A percentile compares a stretch with the other conserved stretches of the same genome.
These are phyloP conservation scores for Eospalax fontanierii DNA, from an alignment of 2,797 vertebrate species.

Conservation along the genomic window DNA sequence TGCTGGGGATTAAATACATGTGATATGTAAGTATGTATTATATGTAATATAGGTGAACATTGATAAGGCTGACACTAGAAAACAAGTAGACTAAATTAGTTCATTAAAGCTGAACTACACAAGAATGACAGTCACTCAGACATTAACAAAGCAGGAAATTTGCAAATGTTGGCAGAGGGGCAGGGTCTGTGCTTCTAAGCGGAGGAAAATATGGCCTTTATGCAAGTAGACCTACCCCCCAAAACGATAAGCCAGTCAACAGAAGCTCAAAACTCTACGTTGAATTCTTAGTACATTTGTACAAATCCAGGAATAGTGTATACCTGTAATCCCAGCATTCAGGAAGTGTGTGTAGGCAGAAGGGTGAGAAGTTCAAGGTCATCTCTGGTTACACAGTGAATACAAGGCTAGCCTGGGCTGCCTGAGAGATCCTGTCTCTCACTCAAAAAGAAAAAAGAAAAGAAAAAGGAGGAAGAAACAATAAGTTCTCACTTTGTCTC, in stretches of 20 bases:
- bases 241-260: too few species aligned
- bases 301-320: background rate
- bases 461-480: background rate
- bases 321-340: background rate
- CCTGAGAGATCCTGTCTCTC: background rate
- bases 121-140: background rate
- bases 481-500: background rate
- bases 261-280: background rate
- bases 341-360: background rate
- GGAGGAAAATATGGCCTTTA: background rate
- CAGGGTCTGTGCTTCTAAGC: background rate
- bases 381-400: background rate
- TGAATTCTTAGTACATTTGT: background rate
- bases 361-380: background rate
- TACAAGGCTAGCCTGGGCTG: background rate
- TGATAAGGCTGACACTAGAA: conserved; percentile 11
- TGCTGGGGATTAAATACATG: background rate
- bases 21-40: background rate
- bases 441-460: background rate
- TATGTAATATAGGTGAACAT: background rate
- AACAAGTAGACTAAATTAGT: background rate
- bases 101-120: background rate
- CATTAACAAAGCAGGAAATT: background rate
- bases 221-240: background rate
- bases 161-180: background rate